Evolutionary conservation across 2,888 invertebrate species (phyloP).

Genomic region (Tetramorium bicarinatum): DNA sequence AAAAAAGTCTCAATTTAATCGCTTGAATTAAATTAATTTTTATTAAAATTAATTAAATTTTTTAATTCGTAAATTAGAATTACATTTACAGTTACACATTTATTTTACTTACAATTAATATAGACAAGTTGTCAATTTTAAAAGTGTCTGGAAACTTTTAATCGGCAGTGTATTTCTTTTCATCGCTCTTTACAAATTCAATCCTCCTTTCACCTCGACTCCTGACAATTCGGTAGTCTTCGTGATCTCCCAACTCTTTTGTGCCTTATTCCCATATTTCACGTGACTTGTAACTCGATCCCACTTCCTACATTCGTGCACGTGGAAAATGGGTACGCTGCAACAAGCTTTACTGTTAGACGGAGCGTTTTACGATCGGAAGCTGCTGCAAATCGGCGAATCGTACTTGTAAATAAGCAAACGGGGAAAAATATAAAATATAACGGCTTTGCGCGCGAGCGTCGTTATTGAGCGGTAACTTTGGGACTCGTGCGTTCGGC

Average conservation of each 20-base stretch:
- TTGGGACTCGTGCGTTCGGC: neutral
- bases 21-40: no score
- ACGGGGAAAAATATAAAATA: conserved; percentile 29
- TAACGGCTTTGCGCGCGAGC: conserved; percentile 36
- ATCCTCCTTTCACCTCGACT: neutral
- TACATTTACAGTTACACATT: no score
- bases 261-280: neutral
- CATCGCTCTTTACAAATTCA: neutral
- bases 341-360: conserved; percentile 55
- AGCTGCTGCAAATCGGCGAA: conserved; percentile 39
- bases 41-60: no score
- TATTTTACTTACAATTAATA: no score
- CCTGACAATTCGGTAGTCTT: neutral
- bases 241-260: neutral
- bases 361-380: conserved; percentile 51
- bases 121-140: no score
- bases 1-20: no score
- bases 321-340: conserved; percentile 29
- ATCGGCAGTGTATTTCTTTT: neutral
- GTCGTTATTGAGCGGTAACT: conserved; percentile 33
- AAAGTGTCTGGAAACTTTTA: no score
- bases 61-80: no score
- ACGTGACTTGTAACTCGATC: conserved; percentile 8
- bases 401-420: conserved; percentile 41
- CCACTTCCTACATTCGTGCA: conserved; percentile 1